Conservation (phyloP, 1,140 invertebrate genomes). For the Polyergus mexicanus region DNA sequence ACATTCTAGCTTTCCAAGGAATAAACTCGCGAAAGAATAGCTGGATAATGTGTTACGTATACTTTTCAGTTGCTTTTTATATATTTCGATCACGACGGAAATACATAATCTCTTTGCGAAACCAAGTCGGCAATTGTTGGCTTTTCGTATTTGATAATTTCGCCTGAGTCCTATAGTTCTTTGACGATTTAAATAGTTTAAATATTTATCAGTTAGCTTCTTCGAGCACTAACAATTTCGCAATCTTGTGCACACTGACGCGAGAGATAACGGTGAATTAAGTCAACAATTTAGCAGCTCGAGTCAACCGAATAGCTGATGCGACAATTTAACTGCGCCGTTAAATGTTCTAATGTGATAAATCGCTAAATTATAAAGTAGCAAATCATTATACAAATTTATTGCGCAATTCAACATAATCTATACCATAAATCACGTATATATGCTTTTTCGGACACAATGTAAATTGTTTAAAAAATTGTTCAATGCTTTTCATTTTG, state of each 20-base stretch:
- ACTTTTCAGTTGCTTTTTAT: not conserved
- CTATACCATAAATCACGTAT: not conserved
- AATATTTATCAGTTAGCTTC: constrained; percentile 26
- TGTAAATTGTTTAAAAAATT: too few relatives aligned
- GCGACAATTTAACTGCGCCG: not conserved
- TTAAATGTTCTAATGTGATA: not conserved
- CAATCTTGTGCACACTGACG: constrained; percentile 8
- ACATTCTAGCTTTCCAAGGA: not conserved
- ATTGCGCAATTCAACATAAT: not conserved
- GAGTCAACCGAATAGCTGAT: not conserved
- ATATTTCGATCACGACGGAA: not conserved
- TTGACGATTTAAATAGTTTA: constrained; percentile 6
- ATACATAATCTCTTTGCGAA: not conserved
- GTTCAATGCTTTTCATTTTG: too few relatives aligned
- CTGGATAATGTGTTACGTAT: not conserved
- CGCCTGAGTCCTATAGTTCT: not conserved
- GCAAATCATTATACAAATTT: not conserved
- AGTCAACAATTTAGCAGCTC: constrained; percentile 42
- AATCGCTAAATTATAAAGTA: not conserved
- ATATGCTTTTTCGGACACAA: too few relatives aligned
- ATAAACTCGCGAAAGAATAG: not conserved
- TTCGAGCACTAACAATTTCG: constrained; percentile 14
- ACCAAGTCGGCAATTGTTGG: not conserved
- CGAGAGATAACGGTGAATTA: constrained; percentile 50
- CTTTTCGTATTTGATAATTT: not conserved